Evolutionary conservation across 2,888 invertebrate species (phyloP), one percentile per base, ranked within the genome.

Genomic region (Ametastegia equiseti): DNA sequence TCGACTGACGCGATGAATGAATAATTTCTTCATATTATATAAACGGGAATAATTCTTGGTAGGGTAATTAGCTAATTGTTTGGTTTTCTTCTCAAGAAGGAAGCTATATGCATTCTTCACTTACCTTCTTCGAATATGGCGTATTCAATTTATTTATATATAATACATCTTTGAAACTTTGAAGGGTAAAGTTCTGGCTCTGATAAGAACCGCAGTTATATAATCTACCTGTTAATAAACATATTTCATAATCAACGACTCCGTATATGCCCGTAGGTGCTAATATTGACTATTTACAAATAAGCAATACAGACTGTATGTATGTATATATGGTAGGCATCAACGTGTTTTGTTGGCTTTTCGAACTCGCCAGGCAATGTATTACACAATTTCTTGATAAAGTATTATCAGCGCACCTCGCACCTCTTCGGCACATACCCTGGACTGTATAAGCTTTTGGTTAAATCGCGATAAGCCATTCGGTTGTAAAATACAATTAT

Each of bases 321-420:
- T 39, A 11, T 23, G 63, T 6, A 63, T 13, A 63, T n/a, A 13
- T n/a, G 19, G 6, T 65, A 50, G 27, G 27, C 27, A 60, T 11
- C n/a, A 15, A 39, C 30, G 5, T 47, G 71, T 45, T 71, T n/a
- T 71, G 39, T 67, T 65, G n/a, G 19, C 36, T 33, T 7, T 19
- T 67, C 65, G 39, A 67, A n/a, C n/a, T n/a, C n/a, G 65, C 19
- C 6, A 9, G n/a, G 11, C 19, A n/a, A 67, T 23, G 71, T n/a
- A 30, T 71, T 71, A 47, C 71, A 30, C 47, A 71, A 71, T 71
- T 71, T 71, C 71, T 47, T 47, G 71, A 71, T 71, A 71, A 42
- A 13, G 15, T 19, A 15, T 71, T 71, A 45, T 71, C 71, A 36
- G 13, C 7, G 23, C 71, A n/a, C 19, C 45, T 27, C 45, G 15